Evolutionary conservation across 2,113 vertebrate species (phyloP).

Genomic region (Dermatemys mawii): DNA sequence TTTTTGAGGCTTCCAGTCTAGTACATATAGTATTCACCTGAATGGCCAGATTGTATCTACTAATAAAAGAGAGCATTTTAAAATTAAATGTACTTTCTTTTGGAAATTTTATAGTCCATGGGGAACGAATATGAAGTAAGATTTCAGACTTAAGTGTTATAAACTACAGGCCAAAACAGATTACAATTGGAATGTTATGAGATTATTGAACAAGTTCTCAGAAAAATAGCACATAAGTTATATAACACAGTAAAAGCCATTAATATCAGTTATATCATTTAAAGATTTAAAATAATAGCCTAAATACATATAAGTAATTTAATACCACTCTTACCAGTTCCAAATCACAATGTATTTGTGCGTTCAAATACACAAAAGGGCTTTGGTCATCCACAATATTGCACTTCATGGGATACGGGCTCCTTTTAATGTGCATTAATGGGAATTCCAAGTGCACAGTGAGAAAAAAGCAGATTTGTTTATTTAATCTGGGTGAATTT

Average conservation of each 20-base stretch:
- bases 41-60: neutral
- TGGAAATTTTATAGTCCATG: neutral
- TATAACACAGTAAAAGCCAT: neutral
- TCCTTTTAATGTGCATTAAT: neutral
- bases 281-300: neutral
- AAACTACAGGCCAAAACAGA: slow-evolving; percentile 26
- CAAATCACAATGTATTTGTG: neutral
- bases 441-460: neutral
- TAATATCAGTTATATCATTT: neutral
- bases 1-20: neutral
- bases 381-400: neutral
- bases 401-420: neutral
- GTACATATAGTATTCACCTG: neutral
- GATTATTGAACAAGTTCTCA: neutral
- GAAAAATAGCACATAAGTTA: neutral
- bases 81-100: slow-evolving; percentile 14
- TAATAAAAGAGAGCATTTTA: neutral
- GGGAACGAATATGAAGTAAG: neutral
- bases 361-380: neutral
- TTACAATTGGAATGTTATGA: slow-evolving; percentile 49
- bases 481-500: slow-evolving; percentile 26
- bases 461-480: slow-evolving; percentile 33
- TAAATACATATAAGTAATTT: neutral
- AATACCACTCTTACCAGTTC: neutral
- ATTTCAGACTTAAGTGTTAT: neutral